A percentile compares a stretch with the other conserved stretches of the same genome.
Conservation (phyloP, 2,797 vertebrate species). For the Danio aesculapii region DNA sequence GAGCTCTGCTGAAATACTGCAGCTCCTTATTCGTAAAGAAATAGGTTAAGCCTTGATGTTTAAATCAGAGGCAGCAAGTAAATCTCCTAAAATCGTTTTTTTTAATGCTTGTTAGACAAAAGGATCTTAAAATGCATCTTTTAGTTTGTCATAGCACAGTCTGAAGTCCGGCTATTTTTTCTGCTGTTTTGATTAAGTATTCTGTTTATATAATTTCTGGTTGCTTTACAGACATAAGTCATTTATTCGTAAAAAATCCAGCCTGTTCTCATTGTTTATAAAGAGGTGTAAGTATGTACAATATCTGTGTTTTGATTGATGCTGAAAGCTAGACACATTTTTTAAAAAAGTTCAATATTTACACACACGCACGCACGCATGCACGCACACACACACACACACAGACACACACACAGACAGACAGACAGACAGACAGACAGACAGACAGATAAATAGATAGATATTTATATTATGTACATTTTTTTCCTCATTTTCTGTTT, state of each 20-base stretch:
- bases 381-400: no score
- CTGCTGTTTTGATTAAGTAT: constrained; percentile 39
- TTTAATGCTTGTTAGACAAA: constrained; percentile 74
- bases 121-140: constrained; percentile 68
- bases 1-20: constrained; percentile 59
- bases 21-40: constrained; percentile 77
- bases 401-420: no score
- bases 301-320: no score
- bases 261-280: no score
- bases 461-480: no score
- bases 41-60: constrained; percentile 82
- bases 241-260: background rate
- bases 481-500: no score
- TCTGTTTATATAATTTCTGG: constrained; percentile 47
- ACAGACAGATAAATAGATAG: no score
- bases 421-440: no score
- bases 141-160: constrained; percentile 66
- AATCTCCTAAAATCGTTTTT: constrained; percentile 74
- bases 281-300: no score
- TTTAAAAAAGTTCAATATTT: no score
- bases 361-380: no score
- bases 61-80: constrained; percentile 74
- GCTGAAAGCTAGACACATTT: no score
- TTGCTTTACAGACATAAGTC: constrained; percentile 12
- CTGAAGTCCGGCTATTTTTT: constrained; percentile 61